Conservation (phyloP, 1,140 invertebrate genomes). For the Sminthurides bifidus region DNA sequence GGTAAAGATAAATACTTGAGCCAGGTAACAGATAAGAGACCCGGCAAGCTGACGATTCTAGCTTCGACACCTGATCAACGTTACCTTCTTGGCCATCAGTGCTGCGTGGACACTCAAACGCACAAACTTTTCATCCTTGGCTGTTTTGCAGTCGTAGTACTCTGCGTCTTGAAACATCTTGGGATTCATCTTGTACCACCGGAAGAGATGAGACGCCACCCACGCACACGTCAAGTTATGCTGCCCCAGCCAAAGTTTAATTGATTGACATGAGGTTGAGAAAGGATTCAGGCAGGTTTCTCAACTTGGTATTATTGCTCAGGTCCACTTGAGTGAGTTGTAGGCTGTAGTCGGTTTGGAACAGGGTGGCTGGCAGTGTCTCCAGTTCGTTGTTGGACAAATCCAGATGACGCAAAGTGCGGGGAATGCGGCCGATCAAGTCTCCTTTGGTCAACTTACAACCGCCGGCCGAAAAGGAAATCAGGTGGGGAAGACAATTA, state of each 20-base stretch:
- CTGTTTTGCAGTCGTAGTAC: neutral
- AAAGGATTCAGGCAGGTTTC: neutral
- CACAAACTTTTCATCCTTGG: neutral
- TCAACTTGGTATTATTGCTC: neutral
- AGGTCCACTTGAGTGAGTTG: neutral
- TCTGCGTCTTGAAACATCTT: neutral
- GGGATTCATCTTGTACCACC: neutral
- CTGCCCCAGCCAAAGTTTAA: neutral
- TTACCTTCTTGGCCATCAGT: neutral
- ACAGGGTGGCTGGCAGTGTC: neutral
- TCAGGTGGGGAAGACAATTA: too few species aligned
- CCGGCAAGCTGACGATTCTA: neutral
- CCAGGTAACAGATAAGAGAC: neutral
- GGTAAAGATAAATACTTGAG: neutral
- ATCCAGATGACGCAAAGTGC: too few species aligned
- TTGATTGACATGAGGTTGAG: neutral
- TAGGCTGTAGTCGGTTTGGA: neutral
- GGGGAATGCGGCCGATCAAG: too few species aligned
- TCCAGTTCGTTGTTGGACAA: neutral
- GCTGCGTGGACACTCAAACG: neutral
- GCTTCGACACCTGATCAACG: neutral
- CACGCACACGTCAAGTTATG: neutral
- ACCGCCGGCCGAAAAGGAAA: too few species aligned
- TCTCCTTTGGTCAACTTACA: too few species aligned
- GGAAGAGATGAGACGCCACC: neutral